Evolutionary conservation across 2,797 vertebrate species (phyloP).

Genomic region (Columba guinea): DNA sequence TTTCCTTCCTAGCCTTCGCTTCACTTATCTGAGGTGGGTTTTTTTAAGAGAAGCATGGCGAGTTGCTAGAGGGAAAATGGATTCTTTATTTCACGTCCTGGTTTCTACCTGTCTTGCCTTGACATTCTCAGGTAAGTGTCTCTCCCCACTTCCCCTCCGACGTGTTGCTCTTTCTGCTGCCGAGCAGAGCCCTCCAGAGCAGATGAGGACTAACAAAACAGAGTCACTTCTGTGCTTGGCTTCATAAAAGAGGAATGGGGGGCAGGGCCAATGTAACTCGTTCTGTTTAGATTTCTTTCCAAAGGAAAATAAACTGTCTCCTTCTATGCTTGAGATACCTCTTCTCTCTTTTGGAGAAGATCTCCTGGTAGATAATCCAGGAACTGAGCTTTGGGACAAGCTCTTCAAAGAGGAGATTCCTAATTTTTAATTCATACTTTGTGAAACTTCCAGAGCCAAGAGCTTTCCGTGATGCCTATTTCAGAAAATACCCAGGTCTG

Average conservation of each 20-base stretch:
- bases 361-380: not conserved
- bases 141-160: not conserved
- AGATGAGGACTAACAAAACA: conserved; percentile 17
- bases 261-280: conserved; percentile 40
- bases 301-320: conserved; percentile 59
- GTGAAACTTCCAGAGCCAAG: not conserved
- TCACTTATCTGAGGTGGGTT: conserved; percentile 81
- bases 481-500: not conserved
- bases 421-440: not conserved
- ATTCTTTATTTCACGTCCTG: conserved; percentile 76
- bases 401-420: not conserved
- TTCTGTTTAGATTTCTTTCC: conserved; percentile 62
- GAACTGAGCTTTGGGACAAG: not conserved
- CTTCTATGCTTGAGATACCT: not conserved
- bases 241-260: conserved; percentile 34
- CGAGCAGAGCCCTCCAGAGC: not conserved
- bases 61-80: conserved; percentile 85
- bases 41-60: conserved; percentile 76
- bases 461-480: not conserved
- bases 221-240: conserved; percentile 17
- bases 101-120: conserved; percentile 78
- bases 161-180: not conserved
- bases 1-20: conserved; percentile 86
- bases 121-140: conserved; percentile 82
- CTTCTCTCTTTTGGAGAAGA: not conserved